Base-by-base conservation (phyloP, 2,113 vertebrate genomes). In the Tachycineta bicolor region DNA sequence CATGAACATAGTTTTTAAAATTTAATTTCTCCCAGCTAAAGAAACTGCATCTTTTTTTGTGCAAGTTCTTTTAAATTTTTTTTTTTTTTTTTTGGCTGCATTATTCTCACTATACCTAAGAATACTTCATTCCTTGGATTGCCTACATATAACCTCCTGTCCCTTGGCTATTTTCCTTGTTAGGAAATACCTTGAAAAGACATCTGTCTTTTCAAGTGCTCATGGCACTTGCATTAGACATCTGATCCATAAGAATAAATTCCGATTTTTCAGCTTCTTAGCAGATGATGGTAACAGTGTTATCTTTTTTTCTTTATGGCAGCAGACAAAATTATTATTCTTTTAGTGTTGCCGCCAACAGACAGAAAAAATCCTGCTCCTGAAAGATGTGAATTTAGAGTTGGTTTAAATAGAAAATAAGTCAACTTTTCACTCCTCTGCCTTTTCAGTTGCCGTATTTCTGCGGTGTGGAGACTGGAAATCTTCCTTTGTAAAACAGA, bases 81-180 rank as follows among this genome's bases (percentile, higher is more conserved):
- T n/a, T 12, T 24, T 69, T 31, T 31, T 65, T 44, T n/a, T 47
- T 23, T 71, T 84, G 86, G 68, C 79, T 86, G 26, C 43, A 44
- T 90, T 94, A 37, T 71, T 89, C 49, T 87, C 26, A 22, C 31
- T 88, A 90, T 93, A 96, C 73, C 83, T 95, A 77, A 77, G 83
- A 96, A 92, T 93, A 87, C 34, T 95, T 95, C 44, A 92, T 71
- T 85, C 90, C 60, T 97, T 97, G 96, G 96, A 96, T 65, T 95
- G 56, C 41, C 29, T 90, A 73, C 63, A 55, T 37, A 47, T 93
- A 96, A 96, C 92, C 95, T 94, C 87, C 85, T 95, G 94, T 95
- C 90, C 96, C 67, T 97, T 97, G 96, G 95, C 95, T 89, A 52
- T 79, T 88, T 93, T 85, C 79, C 92, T 94, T 87, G 20, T 86